Conservation (phyloP, 2,113 vertebrate species). For the Caracal caracal region DNA sequence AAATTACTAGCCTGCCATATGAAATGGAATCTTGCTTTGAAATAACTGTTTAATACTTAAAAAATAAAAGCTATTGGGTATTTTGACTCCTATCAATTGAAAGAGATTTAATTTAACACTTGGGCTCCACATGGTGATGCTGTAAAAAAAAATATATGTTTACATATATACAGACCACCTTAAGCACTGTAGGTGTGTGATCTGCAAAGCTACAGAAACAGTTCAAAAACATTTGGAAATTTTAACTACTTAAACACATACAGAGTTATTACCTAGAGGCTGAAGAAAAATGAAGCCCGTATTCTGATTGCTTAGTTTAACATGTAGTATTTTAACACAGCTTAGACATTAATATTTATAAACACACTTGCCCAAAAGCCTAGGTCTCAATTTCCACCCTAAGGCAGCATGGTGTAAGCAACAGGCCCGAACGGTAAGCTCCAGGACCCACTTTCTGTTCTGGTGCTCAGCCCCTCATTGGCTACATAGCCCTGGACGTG, state of each 20-base stretch:
- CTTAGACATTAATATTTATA: background rate
- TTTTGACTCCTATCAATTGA: background rate
- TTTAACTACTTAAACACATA: background rate
- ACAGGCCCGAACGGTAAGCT: background rate
- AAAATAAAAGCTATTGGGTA: background rate
- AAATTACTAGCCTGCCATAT: background rate
- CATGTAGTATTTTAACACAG: background rate
- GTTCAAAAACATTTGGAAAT: background rate
- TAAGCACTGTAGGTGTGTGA: background rate
- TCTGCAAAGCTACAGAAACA: background rate
- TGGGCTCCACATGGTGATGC: background rate
- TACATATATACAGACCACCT: background rate
- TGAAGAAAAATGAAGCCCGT: background rate
- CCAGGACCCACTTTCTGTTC: background rate
- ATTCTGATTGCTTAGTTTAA: background rate
- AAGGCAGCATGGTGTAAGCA: background rate
- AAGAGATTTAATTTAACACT: background rate
- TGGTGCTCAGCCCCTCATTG: background rate
- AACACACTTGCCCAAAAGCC: background rate
- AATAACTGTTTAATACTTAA: background rate
- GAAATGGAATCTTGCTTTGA: background rate
- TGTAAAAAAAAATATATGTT: background rate
- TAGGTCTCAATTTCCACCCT: background rate
- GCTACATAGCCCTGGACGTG: rapidly evolving
- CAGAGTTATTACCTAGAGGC: background rate